Percentiles rank a stretch among this genome's conserved stretches.
phyloP scores from a whole-genome alignment of 2,888 invertebrate species.

The Selenia dentaria region DNA sequence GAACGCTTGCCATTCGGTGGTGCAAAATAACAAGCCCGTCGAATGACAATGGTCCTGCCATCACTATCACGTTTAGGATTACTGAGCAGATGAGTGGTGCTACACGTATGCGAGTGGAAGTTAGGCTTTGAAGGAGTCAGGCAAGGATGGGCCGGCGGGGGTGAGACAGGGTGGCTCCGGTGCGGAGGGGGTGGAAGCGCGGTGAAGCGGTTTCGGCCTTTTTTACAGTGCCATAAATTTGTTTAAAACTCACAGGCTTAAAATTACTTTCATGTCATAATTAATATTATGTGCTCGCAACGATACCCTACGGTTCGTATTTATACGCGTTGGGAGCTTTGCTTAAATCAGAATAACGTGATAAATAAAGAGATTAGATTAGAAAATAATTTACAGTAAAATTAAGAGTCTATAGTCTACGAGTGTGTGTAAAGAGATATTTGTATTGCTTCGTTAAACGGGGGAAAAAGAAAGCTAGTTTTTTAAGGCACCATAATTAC shows the following conservation, averaged over 20 bases:
- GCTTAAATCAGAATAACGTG: slow-evolving; percentile 24
- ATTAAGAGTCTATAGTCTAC: no score
- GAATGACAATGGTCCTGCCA: slow-evolving; percentile 46
- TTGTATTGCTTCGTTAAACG: no score
- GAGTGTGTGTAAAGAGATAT: no score
- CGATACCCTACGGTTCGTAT: slow-evolving; percentile 17
- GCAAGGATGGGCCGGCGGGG: slow-evolving; percentile 34
- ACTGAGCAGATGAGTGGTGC: slow-evolving; percentile 73
- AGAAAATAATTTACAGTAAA: no score
- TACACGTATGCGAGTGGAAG: slow-evolving; percentile 70
- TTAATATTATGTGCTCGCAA: slow-evolving; percentile 26
- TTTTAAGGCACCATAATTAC: no score
- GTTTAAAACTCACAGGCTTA: slow-evolving; percentile 43
- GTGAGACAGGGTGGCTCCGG: slow-evolving; percentile 41
- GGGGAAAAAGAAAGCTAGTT: no score
- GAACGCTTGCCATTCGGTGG: slow-evolving; percentile 42
- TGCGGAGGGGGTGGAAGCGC: slow-evolving; percentile 65
- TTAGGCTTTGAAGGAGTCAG: slow-evolving; percentile 26
- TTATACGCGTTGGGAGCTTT: slow-evolving; percentile 20
- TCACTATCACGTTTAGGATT: slow-evolving; percentile 48
- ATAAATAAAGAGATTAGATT: no score
- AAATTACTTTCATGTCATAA: slow-evolving; percentile 29
- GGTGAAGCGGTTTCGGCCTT: slow-evolving; percentile 66
- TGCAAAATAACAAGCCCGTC: slow-evolving; percentile 36
- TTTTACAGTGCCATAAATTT: slow-evolving; percentile 54